Base-by-base conservation (phyloP, 2,888 invertebrate species). In the Metalampra italica region DNA sequence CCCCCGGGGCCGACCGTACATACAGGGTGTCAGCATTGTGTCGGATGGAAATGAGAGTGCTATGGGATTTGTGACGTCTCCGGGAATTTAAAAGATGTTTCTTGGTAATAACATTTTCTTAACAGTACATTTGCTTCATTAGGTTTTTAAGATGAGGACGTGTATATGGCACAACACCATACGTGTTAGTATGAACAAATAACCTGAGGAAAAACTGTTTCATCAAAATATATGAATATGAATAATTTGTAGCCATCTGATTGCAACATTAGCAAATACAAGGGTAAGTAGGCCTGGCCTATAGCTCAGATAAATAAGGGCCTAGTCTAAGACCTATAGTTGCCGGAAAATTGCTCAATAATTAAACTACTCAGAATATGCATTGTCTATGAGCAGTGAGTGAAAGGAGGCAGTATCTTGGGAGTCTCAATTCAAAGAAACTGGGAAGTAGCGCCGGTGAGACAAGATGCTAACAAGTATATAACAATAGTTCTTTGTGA, bases 61-160 rank as follows among this genome's bases (percentile, higher is more conserved):
- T 57, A 51, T 60, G 49, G 56, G 54, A 57, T 55, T 57, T 53
- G 49, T 54, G 56, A 57, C 52, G 62, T 60, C 58, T 58, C 61
- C 70, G 66, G 64, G 67, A 65, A 68, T 72, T 71, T 60, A 55
- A 56, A 59, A 60, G 59, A 64, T 64, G 60, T 66, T 64, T 54
- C 54, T 49, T 54, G 36, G 43, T 52, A 52, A 48, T 46, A 44
- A 36, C 49, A 40, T 43, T 49, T 14, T 36, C 9, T 46, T 36
- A 40, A 29, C 46, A 44, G 38, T 22, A 43, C 36, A 9, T 62
- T 66, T 58, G 22, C 61, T 67, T 61, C 62, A 66, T 66, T 66
- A 65, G 63, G 67, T 68, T 72, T 67, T 62, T 65, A 57, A 68
- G 66, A 72, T 75, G 66, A 68, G 59, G 53, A 52, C 59, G 60